Evolutionary conservation across 2,113 vertebrate species (phyloP).

Genomic region (Plestiodon gilberti): DNA sequence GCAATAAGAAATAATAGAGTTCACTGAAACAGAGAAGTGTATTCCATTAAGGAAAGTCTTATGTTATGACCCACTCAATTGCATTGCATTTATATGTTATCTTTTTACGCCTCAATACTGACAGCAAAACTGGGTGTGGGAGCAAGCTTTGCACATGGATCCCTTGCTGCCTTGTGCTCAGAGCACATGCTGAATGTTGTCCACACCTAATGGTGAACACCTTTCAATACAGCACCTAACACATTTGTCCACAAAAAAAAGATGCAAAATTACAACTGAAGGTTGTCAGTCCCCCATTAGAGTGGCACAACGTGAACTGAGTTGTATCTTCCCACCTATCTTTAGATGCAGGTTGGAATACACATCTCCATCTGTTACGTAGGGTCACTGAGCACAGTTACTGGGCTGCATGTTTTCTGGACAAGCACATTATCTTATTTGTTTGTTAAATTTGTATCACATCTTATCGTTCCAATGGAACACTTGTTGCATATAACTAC

Average conservation of each 20-base stretch:
- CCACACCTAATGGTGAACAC: not conserved
- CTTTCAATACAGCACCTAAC: not conserved
- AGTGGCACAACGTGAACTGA: not conserved
- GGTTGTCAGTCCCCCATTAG: not conserved
- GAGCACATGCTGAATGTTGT: not conserved
- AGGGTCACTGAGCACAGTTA: not conserved
- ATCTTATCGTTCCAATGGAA: not conserved
- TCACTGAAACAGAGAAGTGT: constrained; percentile 1
- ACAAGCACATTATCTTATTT: not conserved
- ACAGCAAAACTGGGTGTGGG: not conserved
- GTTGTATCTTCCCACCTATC: not conserved
- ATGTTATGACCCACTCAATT: not conserved
- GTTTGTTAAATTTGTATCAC: not conserved
- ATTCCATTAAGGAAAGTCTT: not conserved
- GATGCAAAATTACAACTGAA: not conserved
- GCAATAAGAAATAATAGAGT: constrained; percentile 30
- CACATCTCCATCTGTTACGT: not conserved
- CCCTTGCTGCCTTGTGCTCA: not conserved
- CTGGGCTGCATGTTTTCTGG: not conserved
- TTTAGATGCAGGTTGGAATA: not conserved
- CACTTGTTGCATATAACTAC: not conserved
- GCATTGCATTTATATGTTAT: not conserved
- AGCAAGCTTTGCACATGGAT: not conserved
- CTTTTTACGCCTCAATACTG: not conserved
- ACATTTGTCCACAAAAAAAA: not conserved